Evolutionary conservation across 1,140 invertebrate species (phyloP).

Genomic region (Proctacanthus coquilletti): DNA sequence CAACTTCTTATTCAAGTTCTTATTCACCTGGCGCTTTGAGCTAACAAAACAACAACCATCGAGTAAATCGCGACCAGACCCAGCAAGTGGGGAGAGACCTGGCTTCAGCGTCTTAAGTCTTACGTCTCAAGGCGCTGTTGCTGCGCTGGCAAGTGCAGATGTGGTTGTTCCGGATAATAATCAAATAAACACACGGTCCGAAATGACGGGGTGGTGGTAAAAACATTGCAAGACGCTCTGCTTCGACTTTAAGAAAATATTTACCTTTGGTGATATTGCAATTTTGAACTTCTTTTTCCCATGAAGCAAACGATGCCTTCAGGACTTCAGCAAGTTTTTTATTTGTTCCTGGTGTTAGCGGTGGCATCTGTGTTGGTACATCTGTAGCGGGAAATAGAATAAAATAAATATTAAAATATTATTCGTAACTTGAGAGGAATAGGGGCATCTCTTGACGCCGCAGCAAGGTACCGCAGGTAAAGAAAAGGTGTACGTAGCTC

Average conservation of each 20-base stretch:
- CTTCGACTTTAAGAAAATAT: conserved; percentile 6
- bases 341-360: conserved; percentile 92
- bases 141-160: no score
- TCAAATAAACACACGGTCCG: conserved; percentile 2
- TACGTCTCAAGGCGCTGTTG: no score
- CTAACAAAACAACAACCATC: no score
- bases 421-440: not conserved
- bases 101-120: no score
- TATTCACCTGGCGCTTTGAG: no score
- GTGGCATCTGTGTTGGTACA: conserved; percentile 87
- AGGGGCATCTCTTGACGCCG: no score
- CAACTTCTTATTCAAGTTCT: no score
- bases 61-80: no score
- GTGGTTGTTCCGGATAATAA: no score
- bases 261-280: conserved; percentile 92
- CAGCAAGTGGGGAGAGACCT: no score
- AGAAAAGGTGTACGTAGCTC: no score
- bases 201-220: conserved; percentile 13
- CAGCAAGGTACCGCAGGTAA: no score
- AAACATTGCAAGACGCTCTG: conserved; percentile 4
- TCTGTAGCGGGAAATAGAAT: conserved; percentile 44
- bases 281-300: conserved; percentile 88
- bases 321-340: conserved; percentile 97
- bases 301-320: conserved; percentile 88
- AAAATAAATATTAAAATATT: not conserved